Conservation (phyloP, 2,888 invertebrate genomes). For the Agriopis leucophaearia region DNA sequence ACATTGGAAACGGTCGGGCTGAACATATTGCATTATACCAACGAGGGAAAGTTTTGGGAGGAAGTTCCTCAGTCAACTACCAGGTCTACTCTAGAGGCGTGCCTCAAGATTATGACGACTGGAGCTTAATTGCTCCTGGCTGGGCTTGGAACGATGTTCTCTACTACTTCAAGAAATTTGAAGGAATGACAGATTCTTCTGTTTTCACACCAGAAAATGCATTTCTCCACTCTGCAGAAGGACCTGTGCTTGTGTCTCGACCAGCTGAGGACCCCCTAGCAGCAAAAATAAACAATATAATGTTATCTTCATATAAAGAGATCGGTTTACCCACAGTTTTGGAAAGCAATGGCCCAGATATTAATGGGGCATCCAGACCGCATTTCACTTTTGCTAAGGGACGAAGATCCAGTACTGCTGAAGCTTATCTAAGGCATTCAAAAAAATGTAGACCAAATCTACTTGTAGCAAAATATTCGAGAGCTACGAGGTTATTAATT, state of each 20-base stretch:
- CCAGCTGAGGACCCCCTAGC: conserved; percentile 53
- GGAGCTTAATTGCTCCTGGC: conserved; percentile 60
- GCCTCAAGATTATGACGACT: conserved; percentile 62
- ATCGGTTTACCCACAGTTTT: conserved; percentile 61
- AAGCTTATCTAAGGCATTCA: conserved; percentile 64
- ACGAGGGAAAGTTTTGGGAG: conserved; percentile 67
- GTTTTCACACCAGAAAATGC: conserved; percentile 56
- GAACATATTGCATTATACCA: conserved; percentile 48
- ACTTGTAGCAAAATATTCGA: conserved; percentile 65
- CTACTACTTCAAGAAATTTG: conserved; percentile 64
- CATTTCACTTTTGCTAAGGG: conserved; percentile 65
- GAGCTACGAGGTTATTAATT: conserved; percentile 69
- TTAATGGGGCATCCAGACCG: conserved; percentile 56
- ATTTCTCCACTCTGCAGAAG: conserved; percentile 59
- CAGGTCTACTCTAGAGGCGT: conserved; percentile 64
- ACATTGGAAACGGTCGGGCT: conserved; percentile 55
- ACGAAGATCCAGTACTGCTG: conserved; percentile 74
- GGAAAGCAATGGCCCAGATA: conserved; percentile 62
- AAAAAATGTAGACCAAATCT: conserved; percentile 64
- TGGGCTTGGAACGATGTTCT: conserved; percentile 65
- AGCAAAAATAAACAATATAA: conserved; percentile 53
- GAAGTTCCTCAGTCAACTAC: conserved; percentile 63
- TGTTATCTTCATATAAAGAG: conserved; percentile 59
- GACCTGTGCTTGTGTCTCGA: conserved; percentile 63
- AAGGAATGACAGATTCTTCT: conserved; percentile 63